Evolutionary conservation across 2,888 invertebrate species (phyloP), one percentile per base, ranked within the genome.

Genomic region (Eupeodes latifasciatus): DNA sequence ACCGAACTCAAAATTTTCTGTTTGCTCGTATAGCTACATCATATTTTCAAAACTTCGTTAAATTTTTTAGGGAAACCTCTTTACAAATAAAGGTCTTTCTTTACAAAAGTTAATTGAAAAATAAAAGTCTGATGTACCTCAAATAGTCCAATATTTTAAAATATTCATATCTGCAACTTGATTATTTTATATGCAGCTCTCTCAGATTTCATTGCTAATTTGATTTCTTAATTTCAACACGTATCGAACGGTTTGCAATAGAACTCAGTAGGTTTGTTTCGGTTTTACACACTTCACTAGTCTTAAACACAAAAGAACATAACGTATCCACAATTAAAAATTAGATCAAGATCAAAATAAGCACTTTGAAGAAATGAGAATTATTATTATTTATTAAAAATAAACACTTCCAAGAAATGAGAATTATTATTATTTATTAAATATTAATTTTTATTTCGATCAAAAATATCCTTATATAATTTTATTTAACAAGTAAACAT

Each of bases 171-270:
- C 53, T 34, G 51, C 49, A 51, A 67, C 53, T 34, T 53, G 36
- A 69, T 69, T 16, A 6, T 7, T 27, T 49, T 40, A 40, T 36
- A 36, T 7, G 36, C 36, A 36, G 27, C 47, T 14, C 34, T 67
- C 51, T 53, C 69, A 34, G 16, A 69, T 53, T 69, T 69, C 69
- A 69, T 53, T 69, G 11, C n/a, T 34, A 34, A 69, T 14, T 66
- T 14, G 14, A 53, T 69, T 69, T 53, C 67, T 51, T 36, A 69
- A 69, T 69, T 6, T 51, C 27, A 53, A 14, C 7, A 19, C 11
- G 51, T 14, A 53, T 14, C 14, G 47, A 64, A 47, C 4, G 6
- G 27, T 49, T 62, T 66, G 66, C 27, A 66, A 66, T 44, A 16
- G 5, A 47, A 19, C 19, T 19, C 12, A 49, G 14, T 59, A 4